These are phyloP conservation scores for Sebastolobus altivelis DNA, from an alignment of 2,797 vertebrate species.

Conservation along the genomic window DNA sequence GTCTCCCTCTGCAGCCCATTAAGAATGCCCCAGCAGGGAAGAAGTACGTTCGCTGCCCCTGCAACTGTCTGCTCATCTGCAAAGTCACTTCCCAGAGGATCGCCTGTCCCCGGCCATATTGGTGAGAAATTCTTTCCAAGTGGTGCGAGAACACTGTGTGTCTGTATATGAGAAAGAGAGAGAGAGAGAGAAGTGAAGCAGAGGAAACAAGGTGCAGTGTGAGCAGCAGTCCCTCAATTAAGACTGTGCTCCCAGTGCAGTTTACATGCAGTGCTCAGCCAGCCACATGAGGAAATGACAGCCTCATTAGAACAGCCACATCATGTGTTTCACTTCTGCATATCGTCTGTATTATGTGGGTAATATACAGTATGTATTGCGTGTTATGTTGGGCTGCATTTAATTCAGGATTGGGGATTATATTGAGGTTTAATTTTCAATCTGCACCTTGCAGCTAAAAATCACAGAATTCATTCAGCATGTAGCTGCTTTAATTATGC, in stretches of 20 bases:
- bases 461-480: neutral
- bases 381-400: neutral
- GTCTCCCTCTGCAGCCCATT: constrained; percentile 89
- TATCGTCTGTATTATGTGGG: constrained; percentile 6
- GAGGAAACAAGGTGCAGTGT: constrained; percentile 58
- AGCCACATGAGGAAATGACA: constrained; percentile 61
- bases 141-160: neutral
- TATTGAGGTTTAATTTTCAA: constrained; percentile 25
- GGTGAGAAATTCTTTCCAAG: constrained; percentile 81
- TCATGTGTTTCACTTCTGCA: constrained; percentile 43
- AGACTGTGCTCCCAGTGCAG: constrained; percentile 58
- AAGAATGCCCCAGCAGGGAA: constrained; percentile 95
- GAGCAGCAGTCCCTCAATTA: constrained; percentile 68
- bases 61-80: constrained; percentile 97
- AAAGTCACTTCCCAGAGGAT: constrained; percentile 96
- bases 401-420: neutral
- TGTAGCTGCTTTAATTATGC: constrained; percentile 23
- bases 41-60: constrained; percentile 96
- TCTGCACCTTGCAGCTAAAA: constrained; percentile 10
- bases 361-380: neutral
- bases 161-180: neutral
- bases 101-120: constrained; percentile 94
- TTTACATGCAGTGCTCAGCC: constrained; percentile 60
- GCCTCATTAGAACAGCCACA: constrained; percentile 61
- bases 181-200: constrained; percentile 38